phyloP scores from a whole-genome alignment of 2,797 vertebrate species.

The Phylloscopus collybita region DNA sequence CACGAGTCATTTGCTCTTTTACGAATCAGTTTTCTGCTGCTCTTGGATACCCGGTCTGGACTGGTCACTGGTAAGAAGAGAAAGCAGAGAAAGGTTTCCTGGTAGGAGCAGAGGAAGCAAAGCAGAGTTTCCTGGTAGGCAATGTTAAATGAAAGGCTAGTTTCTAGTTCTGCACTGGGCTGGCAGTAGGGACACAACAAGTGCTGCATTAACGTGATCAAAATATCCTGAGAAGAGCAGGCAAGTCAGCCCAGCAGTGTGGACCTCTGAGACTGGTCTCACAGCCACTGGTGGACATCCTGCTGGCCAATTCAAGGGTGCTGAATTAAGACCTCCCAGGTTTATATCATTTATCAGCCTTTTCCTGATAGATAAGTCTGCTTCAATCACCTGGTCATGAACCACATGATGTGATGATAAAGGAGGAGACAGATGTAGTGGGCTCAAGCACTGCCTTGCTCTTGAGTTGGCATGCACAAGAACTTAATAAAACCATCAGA shows the following conservation, averaged over 20 bases:
- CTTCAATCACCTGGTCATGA: not conserved
- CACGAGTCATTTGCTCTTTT: not conserved
- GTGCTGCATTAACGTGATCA: not conserved
- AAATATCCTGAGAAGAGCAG: not conserved
- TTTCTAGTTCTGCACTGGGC: not conserved
- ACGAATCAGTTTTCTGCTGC: not conserved
- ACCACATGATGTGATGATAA: not conserved
- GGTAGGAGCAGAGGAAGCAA: not conserved
- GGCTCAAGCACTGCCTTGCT: not conserved
- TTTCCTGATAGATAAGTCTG: not conserved
- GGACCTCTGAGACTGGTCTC: not conserved
- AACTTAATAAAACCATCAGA: not conserved
- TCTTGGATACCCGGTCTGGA: not conserved
- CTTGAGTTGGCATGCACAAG: not conserved
- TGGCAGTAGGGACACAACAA: not conserved
- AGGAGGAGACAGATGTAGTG: not conserved
- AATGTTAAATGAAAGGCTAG: not conserved
- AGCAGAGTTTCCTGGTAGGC: not conserved
- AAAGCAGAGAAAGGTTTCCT: not conserved
- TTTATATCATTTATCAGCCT: not conserved
- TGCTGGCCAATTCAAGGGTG: not conserved
- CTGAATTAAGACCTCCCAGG: not conserved
- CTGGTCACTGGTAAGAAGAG: not conserved
- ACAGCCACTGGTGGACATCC: not conserved
- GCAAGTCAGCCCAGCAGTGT: not conserved